Evolutionary conservation across 2,113 vertebrate genomes (phyloP).

Genomic region (Crocuta crocuta): DNA sequence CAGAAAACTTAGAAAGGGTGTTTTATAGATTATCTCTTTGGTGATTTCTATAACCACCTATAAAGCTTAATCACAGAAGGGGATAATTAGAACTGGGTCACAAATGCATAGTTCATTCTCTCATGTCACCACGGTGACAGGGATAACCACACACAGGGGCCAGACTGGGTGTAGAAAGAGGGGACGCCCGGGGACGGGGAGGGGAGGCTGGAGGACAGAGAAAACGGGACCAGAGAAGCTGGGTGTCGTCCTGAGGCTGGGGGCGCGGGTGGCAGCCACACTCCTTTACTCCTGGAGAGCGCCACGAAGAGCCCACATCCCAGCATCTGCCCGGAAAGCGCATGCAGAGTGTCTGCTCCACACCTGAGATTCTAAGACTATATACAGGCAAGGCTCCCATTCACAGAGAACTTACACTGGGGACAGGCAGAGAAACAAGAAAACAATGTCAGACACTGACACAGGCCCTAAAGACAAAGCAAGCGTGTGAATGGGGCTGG

Average conservation of each 20-base stretch:
- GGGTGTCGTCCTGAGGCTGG: not conserved
- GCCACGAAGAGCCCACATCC: not conserved
- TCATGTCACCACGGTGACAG: not conserved
- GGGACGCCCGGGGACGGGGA: too few species aligned
- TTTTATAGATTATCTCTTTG: not conserved
- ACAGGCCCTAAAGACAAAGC: not conserved
- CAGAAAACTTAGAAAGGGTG: not conserved
- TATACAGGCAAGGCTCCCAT: not conserved
- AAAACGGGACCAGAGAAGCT: not conserved
- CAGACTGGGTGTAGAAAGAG: not conserved
- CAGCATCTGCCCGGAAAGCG: accelerated
- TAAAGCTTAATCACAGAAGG: not conserved
- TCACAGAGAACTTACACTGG: not conserved
- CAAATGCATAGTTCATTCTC: not conserved
- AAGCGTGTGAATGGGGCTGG: accelerated
- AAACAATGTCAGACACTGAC: not conserved
- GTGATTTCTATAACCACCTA: not conserved
- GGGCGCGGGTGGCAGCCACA: not conserved
- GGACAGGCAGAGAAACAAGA: not conserved
- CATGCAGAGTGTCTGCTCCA: not conserved
- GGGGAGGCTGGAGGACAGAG: not conserved
- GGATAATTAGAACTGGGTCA: not conserved
- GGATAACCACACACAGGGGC: accelerated
- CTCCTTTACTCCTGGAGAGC: not conserved
- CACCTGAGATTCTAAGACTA: not conserved